Conservation (phyloP, 2,797 vertebrate genomes). For the Girardinus metallicus region DNA sequence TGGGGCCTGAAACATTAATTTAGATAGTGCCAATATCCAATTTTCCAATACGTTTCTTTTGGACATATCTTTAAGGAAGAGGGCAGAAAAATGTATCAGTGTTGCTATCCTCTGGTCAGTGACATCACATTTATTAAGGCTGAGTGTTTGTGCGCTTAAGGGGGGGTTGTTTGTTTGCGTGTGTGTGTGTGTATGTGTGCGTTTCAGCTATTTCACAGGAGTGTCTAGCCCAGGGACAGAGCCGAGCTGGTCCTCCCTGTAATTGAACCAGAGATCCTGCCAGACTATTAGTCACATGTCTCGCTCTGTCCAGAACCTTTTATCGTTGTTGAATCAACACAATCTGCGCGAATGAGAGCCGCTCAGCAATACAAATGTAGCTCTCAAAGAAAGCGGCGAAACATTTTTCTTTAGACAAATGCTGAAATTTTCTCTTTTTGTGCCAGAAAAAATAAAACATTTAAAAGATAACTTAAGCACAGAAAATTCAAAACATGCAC, state of each 20-base stretch:
- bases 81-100: constrained; percentile 71
- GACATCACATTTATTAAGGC: constrained; percentile 77
- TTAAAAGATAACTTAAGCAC: not conserved
- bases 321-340: constrained; percentile 65
- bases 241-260: constrained; percentile 68
- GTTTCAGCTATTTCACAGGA: constrained; percentile 55
- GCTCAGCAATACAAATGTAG: constrained; percentile 55
- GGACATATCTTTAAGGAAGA: constrained; percentile 73
- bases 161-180: constrained; percentile 21
- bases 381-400: constrained; percentile 23
- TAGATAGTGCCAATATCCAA: constrained; percentile 77
- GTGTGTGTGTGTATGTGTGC: constrained; percentile 13
- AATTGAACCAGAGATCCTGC: constrained; percentile 75
- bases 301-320: constrained; percentile 60
- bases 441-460: not conserved
- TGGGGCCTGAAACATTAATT: constrained; percentile 74
- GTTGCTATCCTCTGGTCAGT: constrained; percentile 71
- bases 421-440: not conserved
- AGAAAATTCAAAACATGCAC: not conserved
- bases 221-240: constrained; percentile 72
- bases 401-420: constrained; percentile 30
- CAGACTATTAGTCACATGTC: constrained; percentile 73
- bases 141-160: constrained; percentile 38
- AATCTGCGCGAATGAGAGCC: constrained; percentile 44
- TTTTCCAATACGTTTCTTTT: constrained; percentile 69